A percentile compares a stretch with the other conserved stretches of the same genome.
Evolutionary conservation across 2,797 vertebrate species (phyloP).

Genomic region (Danio albolineatus): DNA sequence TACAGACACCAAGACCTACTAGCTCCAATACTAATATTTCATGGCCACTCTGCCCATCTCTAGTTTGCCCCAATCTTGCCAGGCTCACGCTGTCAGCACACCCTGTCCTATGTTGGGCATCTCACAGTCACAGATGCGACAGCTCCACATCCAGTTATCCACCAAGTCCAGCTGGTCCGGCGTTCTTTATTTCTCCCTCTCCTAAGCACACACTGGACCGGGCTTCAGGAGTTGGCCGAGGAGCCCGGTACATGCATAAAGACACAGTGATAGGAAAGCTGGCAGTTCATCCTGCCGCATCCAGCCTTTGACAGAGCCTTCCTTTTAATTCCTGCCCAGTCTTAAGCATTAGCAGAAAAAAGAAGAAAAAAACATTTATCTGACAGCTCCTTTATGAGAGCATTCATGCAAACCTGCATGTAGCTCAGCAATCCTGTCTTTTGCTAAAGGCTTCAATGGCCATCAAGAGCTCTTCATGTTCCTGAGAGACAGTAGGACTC

Average conservation of each 20-base stretch:
- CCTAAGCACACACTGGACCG: conserved; percentile 27
- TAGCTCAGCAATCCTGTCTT: conserved; percentile 66
- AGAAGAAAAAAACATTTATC: conserved; percentile 74
- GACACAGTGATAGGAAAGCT: conserved; percentile 77
- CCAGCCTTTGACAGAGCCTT: conserved; percentile 76
- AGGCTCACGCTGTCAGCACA: conserved; percentile 4
- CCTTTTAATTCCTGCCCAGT: conserved; percentile 77
- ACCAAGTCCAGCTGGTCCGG: conserved; percentile 73
- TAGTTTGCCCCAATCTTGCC: background rate
- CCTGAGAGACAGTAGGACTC: conserved; percentile 14
- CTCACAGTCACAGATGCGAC: conserved; percentile 62
- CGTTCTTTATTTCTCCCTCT: conserved; percentile 33
- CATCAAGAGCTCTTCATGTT: conserved; percentile 45
- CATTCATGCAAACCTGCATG: conserved; percentile 69
- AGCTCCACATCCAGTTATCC: conserved; percentile 54
- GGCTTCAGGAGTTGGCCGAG: conserved; percentile 51
- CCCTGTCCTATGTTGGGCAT: conserved; percentile 49
- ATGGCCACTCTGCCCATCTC: background rate
- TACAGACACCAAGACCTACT: too few relatives aligned
- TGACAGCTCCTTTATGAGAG: conserved; percentile 74
- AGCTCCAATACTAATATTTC: background rate
- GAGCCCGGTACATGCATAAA: conserved; percentile 74
- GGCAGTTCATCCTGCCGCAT: conserved; percentile 74
- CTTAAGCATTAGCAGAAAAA: conserved; percentile 57
- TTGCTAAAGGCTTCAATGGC: conserved; percentile 45